Evolutionary conservation across 2,113 vertebrate species (phyloP).

Genomic region (Podilymbus podiceps): DNA sequence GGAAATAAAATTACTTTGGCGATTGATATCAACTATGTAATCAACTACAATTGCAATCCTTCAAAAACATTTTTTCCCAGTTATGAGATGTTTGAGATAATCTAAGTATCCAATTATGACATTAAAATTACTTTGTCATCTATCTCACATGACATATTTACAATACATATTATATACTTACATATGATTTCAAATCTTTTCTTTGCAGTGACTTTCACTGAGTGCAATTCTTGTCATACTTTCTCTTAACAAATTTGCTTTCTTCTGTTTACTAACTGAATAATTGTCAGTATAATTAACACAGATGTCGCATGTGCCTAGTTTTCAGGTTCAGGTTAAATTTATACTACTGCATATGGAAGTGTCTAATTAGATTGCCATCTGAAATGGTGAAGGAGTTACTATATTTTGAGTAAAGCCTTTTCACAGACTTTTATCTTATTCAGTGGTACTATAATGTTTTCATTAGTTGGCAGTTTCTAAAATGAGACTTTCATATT

Average conservation of each 20-base stretch:
- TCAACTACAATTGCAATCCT: not conserved
- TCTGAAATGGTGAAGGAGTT: constrained; percentile 55
- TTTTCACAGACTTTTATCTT: not conserved
- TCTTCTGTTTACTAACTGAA: constrained; percentile 59
- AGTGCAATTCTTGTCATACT: constrained; percentile 23
- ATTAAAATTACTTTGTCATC: not conserved
- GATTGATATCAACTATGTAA: not conserved
- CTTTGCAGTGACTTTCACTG: constrained; percentile 42
- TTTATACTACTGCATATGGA: constrained; percentile 54
- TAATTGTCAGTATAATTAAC: constrained; percentile 70
- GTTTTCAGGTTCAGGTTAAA: constrained; percentile 65
- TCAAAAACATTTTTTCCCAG: not conserved
- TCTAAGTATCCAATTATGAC: not conserved
- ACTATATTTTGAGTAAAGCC: not conserved
- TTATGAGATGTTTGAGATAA: not conserved
- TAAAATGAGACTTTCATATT: not conserved
- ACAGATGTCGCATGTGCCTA: constrained; percentile 54
- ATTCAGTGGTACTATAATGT: not conserved
- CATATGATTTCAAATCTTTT: constrained; percentile 36
- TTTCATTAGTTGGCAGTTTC: constrained; percentile 21
- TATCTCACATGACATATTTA: not conserved
- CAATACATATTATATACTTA: not conserved
- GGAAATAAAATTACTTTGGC: not conserved
- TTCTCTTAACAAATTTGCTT: constrained; percentile 53
- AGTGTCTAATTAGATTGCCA: constrained; percentile 48